Evolutionary conservation across 2,113 vertebrate species (phyloP), one percentile per base, ranked within the genome.

Genomic region (Oreotrochilus melanogaster): DNA sequence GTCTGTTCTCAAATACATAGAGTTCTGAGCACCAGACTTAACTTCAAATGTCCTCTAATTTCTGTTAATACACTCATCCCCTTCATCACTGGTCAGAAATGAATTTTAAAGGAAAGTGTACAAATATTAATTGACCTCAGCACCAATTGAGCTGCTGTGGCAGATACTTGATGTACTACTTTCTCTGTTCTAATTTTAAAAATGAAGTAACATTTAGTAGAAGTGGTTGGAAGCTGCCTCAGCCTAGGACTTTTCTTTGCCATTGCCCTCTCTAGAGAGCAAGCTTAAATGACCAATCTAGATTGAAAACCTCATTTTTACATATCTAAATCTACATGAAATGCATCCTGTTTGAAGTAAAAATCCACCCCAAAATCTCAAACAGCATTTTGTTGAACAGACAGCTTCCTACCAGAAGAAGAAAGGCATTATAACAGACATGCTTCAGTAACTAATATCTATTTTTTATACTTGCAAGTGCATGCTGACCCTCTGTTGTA

Each of bases 51-150:
- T 35, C 94, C 86, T 93, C 76, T 72, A 39, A 81, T 75, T 96
- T 45, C 86, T 90, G 64, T 53, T 92, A 62, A 71, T 73, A 48
- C 10, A 51, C 62, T 80, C 21, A 1, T 54, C 56, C 60, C 70
- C 47, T 60, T 47, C 83, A 74, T 2, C 22, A 8, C 56, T 10
- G 48, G 33, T 13, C 69, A 92, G 76, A 48, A 81, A 84, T 48
- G 2, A 75, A 35, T 31, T 86, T n/a, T 19, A 84, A 86, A 94
- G 51, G 72, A 7, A 86, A 91, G 19, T 8, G 48, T 39, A 66
- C 86, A 78, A 90, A 70, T 78, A 48, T 51, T 65, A 71, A 74
- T 84, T 89, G 94, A 95, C 86, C 83, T 75, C 83, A n/a, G 85
- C 58, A 42, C 22, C 47, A 2, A 60, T 69, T 6, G 66, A 58